Conservation (phyloP, 2,888 invertebrate genomes). For the Nyleta sp. region DNA sequence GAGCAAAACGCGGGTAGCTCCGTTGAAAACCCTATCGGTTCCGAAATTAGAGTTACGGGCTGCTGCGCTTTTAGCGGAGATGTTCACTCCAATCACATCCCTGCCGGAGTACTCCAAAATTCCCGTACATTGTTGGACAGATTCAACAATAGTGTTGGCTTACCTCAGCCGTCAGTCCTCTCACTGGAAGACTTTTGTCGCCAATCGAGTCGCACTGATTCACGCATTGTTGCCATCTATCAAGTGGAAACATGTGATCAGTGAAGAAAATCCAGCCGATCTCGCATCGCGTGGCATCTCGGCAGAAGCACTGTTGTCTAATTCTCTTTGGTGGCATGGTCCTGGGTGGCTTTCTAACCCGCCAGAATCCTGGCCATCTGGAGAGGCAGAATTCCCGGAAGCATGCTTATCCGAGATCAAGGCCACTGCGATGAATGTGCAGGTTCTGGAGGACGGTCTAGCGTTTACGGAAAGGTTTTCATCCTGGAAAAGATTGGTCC, state of each 20-base stretch:
- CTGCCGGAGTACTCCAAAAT: not conserved
- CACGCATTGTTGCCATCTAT: constrained; percentile 12
- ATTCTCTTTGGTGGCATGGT: not conserved
- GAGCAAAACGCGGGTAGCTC: not conserved
- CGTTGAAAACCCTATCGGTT: not conserved
- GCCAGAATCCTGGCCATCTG: not conserved
- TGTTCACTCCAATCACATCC: not conserved
- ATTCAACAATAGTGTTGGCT: constrained; percentile 66
- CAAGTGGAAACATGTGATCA: constrained; percentile 47
- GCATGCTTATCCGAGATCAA: too few relatives aligned
- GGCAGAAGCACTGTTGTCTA: too few relatives aligned
- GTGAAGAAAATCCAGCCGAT: constrained; percentile 61
- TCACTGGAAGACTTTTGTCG: constrained; percentile 44
- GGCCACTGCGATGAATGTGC: too few relatives aligned
- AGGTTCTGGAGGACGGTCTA: not conserved
- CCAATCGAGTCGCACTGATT: constrained; percentile 58
- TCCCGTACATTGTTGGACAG: constrained; percentile 13
- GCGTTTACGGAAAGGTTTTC: too few relatives aligned
- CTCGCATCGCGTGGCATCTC: constrained; percentile 40
- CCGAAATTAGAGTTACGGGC: not conserved
- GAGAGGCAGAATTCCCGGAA: too few relatives aligned
- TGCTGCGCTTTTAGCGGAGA: not conserved
- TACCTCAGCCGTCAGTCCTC: constrained; percentile 22
- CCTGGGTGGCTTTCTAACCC: not conserved
- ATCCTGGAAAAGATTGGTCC: too few relatives aligned